Base-by-base conservation (phyloP, 2,888 invertebrate species). In the Xanthorhoe spadicearia region DNA sequence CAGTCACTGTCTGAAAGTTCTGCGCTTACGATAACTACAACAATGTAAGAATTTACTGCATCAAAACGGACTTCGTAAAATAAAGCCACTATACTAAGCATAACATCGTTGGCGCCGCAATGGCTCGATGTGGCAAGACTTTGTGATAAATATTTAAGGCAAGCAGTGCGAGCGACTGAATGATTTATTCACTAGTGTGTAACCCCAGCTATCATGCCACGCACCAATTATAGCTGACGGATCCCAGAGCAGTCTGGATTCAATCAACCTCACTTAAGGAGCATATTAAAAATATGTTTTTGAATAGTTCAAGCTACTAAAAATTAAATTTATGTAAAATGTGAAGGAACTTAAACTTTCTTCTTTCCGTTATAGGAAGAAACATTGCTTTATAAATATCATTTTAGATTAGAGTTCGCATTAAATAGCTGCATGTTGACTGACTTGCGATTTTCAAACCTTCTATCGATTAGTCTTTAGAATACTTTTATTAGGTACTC, bases 121-220 rank as follows among this genome's bases (percentile, higher is more conserved):
- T 46, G 55, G 52, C 54, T 32, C 57, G 61, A 51, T 13, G 52
- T 53, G 50, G 43, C 53, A 59, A 63, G 23, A 32, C 57, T 59
- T 65, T 71, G 56, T 70, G 62, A 74, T 75, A 71, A 74, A 78
- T 75, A 74, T 67, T 75, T 74, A 49, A 77, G 52, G 61, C 61
- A 67, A 68, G 70, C 75, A 64, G 69, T 71, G 73, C 68, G 70
- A 74, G 70, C 58, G 63, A 52, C 66, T 63, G 64, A 74, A 77
- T 79, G 63, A 77, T 79, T 74, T 77, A 77, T 78, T 76, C 65
- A 73, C 61, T 38, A 59, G 35, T 61, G 64, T 59, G 56, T 43
- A 55, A 61, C 61, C 57, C 57, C 54, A 56, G 58, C 61, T 55
- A 23, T 53, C 53, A 48, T 43, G 48, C 50, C 59, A 58, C 56